Percentiles rank a stretch among this genome's conserved stretches.
Conservation (phyloP, 2,113 vertebrate species). For the Triplophysa tibetana region DNA sequence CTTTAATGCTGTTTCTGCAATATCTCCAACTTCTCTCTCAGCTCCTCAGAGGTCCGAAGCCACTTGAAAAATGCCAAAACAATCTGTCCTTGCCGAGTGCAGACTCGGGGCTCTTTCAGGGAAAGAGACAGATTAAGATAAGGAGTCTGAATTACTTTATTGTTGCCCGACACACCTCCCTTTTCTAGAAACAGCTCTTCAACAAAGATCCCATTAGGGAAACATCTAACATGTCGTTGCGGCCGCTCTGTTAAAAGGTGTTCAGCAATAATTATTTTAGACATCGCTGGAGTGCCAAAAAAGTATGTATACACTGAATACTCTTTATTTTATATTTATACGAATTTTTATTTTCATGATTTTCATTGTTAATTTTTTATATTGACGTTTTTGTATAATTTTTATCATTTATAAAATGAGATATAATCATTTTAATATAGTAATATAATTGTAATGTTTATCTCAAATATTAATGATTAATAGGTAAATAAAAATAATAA, state of each 20-base stretch:
- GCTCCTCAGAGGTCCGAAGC: slow-evolving; percentile 1
- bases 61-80: background rate
- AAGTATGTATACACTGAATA: no score
- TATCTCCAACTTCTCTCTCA: background rate
- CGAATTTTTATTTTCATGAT: no score
- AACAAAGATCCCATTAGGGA: slow-evolving; percentile 15
- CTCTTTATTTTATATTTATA: no score
- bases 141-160: background rate
- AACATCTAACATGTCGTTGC: slow-evolving; percentile 27
- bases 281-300: background rate
- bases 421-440: no score
- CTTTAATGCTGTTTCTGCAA: background rate
- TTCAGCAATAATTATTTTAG: slow-evolving; percentile 25
- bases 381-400: no score
- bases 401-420: no score
- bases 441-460: no score
- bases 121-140: slow-evolving; percentile 27
- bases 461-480: no score
- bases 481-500: no score
- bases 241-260: slow-evolving; percentile 29
- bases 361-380: no score
- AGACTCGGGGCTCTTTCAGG: slow-evolving; percentile 5
- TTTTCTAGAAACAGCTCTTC: background rate
- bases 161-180: background rate
- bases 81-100: background rate